Percentiles rank a stretch among this genome's conserved stretches.
Evolutionary conservation across 2,888 invertebrate genomes (phyloP).

Genomic region (Sialis lutaria): DNA sequence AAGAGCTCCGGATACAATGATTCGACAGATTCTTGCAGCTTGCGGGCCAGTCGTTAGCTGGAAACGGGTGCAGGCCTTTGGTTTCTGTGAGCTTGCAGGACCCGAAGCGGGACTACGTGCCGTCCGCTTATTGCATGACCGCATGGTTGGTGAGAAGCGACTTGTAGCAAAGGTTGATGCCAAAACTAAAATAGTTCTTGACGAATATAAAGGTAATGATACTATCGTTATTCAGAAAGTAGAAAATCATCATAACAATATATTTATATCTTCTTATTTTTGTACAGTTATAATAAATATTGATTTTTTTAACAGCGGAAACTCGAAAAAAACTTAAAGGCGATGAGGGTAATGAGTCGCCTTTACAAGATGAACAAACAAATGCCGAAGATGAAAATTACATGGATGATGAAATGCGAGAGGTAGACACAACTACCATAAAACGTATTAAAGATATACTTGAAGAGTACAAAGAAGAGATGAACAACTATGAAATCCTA

Average conservation of each 20-base stretch:
- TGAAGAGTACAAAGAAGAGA: conserved; percentile 64
- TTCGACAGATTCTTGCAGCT: conserved; percentile 76
- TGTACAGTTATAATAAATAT: background rate
- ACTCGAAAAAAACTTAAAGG: conserved; percentile 38
- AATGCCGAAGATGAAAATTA: conserved; percentile 40
- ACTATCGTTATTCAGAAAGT: too few relatives aligned
- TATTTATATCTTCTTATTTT: too few relatives aligned
- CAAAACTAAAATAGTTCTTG: conserved; percentile 86
- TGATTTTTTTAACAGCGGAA: conserved; percentile 27
- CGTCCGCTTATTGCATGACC: conserved; percentile 80
- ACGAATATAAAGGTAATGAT: conserved; percentile 68
- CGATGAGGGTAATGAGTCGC: conserved; percentile 34
- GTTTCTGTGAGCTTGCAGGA: conserved; percentile 93
- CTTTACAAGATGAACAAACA: conserved; percentile 33
- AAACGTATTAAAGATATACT: conserved; percentile 65
- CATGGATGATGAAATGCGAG: conserved; percentile 59
- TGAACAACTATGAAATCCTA: conserved; percentile 47
- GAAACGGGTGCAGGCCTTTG: conserved; percentile 96
- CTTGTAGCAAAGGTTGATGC: conserved; percentile 94
- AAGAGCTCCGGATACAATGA: conserved; percentile 87
- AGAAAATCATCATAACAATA: too few relatives aligned
- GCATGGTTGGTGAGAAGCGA: conserved; percentile 82
- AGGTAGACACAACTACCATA: conserved; percentile 55
- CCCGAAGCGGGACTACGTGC: conserved; percentile 92
- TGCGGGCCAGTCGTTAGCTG: conserved; percentile 92